Conservation (phyloP, 1,140 invertebrate genomes). For the Agrilus planipennis region DNA sequence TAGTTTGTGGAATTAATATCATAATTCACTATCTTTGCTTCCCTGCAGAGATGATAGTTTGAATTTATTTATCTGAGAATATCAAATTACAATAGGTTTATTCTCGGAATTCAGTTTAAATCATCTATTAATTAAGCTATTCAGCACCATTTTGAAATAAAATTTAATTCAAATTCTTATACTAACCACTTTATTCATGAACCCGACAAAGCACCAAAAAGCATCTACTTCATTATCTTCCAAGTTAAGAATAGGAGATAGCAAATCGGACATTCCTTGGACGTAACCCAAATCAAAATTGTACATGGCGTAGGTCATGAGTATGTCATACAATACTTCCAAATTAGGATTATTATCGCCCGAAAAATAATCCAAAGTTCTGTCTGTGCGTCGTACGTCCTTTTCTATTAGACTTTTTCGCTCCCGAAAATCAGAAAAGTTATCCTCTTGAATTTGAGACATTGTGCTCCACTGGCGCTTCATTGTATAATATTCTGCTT, state of each 20-base stretch:
- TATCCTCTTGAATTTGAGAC: constrained; percentile 69
- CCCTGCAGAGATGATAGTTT: too few relatives aligned
- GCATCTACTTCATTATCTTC: constrained; percentile 89
- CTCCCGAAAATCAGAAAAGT: constrained; percentile 82
- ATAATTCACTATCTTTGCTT: too few relatives aligned
- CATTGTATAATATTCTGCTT: constrained; percentile 87
- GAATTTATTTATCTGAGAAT: too few relatives aligned
- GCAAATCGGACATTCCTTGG: constrained; percentile 94
- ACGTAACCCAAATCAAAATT: constrained; percentile 97
- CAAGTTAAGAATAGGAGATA: constrained; percentile 85
- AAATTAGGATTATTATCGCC: constrained; percentile 88
- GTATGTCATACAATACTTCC: constrained; percentile 71
- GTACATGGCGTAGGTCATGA: constrained; percentile 99
- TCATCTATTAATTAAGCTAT: background rate
- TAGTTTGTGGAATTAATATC: too few relatives aligned
- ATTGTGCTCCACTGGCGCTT: constrained; percentile 95
- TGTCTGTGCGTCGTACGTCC: constrained; percentile 93
- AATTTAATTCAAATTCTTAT: too few relatives aligned
- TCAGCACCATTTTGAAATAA: background rate
- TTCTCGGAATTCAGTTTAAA: too few relatives aligned
- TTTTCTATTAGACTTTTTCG: constrained; percentile 94
- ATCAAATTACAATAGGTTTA: too few relatives aligned
- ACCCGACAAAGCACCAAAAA: constrained; percentile 99
- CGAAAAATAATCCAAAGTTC: constrained; percentile 80
- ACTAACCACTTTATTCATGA: constrained; percentile 89